Conservation (phyloP, 2,113 vertebrate species). For the Gobiocypris rarus region DNA sequence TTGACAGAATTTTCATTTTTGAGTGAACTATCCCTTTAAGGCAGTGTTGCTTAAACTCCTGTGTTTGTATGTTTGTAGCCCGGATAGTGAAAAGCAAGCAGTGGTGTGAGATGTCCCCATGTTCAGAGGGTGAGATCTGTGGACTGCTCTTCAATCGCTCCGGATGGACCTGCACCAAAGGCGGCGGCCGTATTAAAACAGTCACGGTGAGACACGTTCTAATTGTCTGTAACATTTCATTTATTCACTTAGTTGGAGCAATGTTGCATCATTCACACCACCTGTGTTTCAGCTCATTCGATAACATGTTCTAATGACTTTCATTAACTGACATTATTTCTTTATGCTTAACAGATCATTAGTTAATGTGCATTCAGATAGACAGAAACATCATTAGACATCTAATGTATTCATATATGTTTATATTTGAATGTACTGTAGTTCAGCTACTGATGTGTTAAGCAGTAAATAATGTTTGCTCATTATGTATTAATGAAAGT, state of each 20-base stretch:
- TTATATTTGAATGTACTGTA: background rate
- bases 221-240: conserved; percentile 21
- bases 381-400: background rate
- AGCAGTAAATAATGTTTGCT: conserved; percentile 21
- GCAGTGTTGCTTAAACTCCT: conserved; percentile 17
- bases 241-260: background rate
- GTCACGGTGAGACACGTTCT: conserved; percentile 75
- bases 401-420: background rate
- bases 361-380: conserved; percentile 17
- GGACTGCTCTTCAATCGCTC: conserved; percentile 81
- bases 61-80: conserved; percentile 65
- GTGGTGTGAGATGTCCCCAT: conserved; percentile 86
- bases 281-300: conserved; percentile 1
- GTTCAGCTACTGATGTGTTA: background rate
- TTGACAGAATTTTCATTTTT: too few relatives aligned
- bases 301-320: background rate
- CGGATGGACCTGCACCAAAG: conserved; percentile 84
- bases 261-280: background rate
- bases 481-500: conserved; percentile 20
- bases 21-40: background rate
- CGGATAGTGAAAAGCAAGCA: conserved; percentile 80
- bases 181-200: conserved; percentile 83
- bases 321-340: background rate
- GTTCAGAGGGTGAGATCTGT: conserved; percentile 82
- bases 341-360: background rate